These are phyloP conservation scores for Cyrtodaria siliqua DNA, from an alignment of 2,888 invertebrate genomes.

Conservation along the genomic window DNA sequence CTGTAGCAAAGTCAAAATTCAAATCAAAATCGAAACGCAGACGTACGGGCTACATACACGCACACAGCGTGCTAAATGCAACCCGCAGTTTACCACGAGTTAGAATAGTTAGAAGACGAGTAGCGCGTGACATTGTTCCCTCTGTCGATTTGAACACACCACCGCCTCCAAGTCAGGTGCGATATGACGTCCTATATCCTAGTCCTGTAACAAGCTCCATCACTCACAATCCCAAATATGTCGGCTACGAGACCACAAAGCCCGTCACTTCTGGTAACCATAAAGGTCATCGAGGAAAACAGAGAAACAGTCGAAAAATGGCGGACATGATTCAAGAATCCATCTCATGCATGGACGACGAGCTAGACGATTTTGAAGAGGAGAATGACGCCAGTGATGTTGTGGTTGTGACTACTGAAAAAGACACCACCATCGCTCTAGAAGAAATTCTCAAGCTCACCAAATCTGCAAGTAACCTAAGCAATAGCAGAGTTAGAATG, in stretches of 20 bases:
- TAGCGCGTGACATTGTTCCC: conserved; percentile 2
- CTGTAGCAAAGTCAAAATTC: too few species aligned
- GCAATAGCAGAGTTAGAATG: too few species aligned
- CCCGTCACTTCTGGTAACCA: background rate
- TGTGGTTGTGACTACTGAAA: background rate
- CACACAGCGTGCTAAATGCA: conserved; percentile 39
- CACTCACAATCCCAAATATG: conserved; percentile 64
- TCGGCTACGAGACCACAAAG: conserved; percentile 31
- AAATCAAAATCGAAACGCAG: conserved; percentile 4
- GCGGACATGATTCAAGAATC: too few species aligned
- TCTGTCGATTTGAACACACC: conserved; percentile 2
- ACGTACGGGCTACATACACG: conserved; percentile 53
- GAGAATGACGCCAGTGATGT: conserved; percentile 22
- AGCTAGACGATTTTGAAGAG: conserved; percentile 4
- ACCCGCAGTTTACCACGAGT: too few species aligned
- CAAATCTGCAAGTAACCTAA: background rate
- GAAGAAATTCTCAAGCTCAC: conserved; percentile 2
- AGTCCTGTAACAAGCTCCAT: conserved; percentile 62
- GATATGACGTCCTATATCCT: conserved; percentile 54
- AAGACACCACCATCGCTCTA: background rate
- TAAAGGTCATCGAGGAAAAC: background rate
- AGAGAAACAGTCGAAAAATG: background rate
- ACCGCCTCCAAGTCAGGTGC: background rate
- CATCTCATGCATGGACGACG: background rate
- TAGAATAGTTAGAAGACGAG: conserved; percentile 8